A percentile compares a stretch with the other conserved stretches of the same genome.
Conservation (phyloP, 2,797 vertebrate genomes). For the Mormyrops attenuatus region DNA sequence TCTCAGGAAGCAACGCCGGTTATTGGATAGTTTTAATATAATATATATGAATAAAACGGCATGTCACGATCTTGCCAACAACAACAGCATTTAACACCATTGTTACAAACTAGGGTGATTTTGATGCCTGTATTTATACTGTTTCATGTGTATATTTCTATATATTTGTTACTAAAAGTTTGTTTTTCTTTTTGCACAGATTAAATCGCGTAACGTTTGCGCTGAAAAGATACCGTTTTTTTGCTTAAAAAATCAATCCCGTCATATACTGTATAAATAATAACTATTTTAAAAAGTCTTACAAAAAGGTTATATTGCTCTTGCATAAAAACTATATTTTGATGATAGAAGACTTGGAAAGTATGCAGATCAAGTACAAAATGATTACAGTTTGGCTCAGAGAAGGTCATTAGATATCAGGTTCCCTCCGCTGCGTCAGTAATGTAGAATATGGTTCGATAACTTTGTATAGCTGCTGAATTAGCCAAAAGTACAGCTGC, state of each 20-base stretch:
- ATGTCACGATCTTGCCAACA: slow-evolving; percentile 69
- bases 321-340: slow-evolving; percentile 59
- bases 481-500: not conserved
- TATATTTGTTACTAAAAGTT: slow-evolving; percentile 47
- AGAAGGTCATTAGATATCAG: not conserved
- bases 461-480: not conserved
- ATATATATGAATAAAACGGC: slow-evolving; percentile 74
- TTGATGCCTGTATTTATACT: not conserved
- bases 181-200: slow-evolving; percentile 30
- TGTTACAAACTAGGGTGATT: slow-evolving; percentile 63
- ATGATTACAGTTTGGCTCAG: not conserved
- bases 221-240: slow-evolving; percentile 59
- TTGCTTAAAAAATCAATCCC: slow-evolving; percentile 59
- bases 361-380: not conserved
- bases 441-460: not conserved
- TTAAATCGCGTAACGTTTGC: slow-evolving; percentile 45
- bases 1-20: slow-evolving; percentile 71
- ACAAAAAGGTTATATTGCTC: slow-evolving; percentile 70
- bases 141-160: slow-evolving; percentile 50
- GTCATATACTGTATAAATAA: slow-evolving; percentile 59
- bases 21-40: slow-evolving; percentile 74
- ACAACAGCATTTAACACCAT: slow-evolving; percentile 66
- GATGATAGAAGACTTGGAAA: slow-evolving; percentile 35
- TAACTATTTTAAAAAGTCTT: slow-evolving; percentile 50
- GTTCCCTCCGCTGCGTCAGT: not conserved